These are phyloP conservation scores for Pyrgus malvae DNA, from an alignment of 2,888 invertebrate species.

Conservation along the genomic window DNA sequence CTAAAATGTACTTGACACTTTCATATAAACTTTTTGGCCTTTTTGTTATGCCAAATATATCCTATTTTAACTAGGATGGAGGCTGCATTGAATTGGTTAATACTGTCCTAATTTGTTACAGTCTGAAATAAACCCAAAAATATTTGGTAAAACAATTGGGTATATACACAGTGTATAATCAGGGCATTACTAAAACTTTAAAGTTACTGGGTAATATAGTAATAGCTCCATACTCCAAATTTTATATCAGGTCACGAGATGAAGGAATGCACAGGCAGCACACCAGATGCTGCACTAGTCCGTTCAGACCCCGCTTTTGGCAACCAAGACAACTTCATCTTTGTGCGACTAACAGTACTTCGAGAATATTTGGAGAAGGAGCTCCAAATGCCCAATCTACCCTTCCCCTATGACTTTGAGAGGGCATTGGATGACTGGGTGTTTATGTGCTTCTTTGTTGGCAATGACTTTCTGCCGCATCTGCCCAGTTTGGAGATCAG, in stretches of 20 bases:
- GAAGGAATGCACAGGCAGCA: constrained; percentile 93
- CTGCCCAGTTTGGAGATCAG: constrained; percentile 98
- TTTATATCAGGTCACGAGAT: constrained; percentile 90
- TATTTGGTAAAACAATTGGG: too few relatives aligned
- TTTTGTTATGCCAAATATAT: too few relatives aligned
- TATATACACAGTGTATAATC: too few relatives aligned
- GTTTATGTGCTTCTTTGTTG: constrained; percentile 99
- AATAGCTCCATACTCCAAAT: too few relatives aligned
- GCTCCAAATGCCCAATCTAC: constrained; percentile 91
- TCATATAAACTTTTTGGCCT: too few relatives aligned
- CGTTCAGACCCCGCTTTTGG: constrained; percentile 84
- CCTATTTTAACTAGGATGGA: too few relatives aligned
- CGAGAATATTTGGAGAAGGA: constrained; percentile 93
- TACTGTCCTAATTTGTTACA: too few relatives aligned
- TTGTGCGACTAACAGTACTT: constrained; percentile 95
- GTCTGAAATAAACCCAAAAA: too few relatives aligned
- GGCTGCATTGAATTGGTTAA: too few relatives aligned
- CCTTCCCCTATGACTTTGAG: constrained; percentile 97
- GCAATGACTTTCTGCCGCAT: constrained; percentile 99
- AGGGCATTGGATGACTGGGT: constrained; percentile 99
- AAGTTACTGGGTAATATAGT: too few relatives aligned
- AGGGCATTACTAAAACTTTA: too few relatives aligned
- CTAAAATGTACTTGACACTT: too few relatives aligned
- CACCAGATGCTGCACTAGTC: constrained; percentile 81
- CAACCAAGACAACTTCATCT: constrained; percentile 93